Evolutionary conservation across 1,140 invertebrate species (phyloP), one percentile per base, ranked within the genome.

Genomic region (Hypsibius dujardini): DNA sequence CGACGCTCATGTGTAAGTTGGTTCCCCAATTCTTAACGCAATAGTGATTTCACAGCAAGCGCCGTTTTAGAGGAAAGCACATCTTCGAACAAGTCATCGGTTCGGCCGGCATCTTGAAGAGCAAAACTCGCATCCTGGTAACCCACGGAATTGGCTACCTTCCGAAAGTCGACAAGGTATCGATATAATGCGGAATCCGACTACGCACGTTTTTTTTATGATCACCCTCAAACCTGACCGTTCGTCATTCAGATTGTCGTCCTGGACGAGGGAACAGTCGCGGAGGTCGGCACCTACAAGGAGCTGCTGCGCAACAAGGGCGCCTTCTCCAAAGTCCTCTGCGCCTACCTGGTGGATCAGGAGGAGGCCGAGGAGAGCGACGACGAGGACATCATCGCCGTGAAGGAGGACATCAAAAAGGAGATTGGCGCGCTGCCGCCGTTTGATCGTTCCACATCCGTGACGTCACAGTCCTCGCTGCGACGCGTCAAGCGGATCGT

Each of bases 111-210:
- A 45, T 79, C 28, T 75, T 79, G 1, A 75, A 74, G 59, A 70
- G 74, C 12, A 79, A 79, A 71, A 79, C 77, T 2, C 75, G 77
- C 46, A 72, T 78, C 60, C 47, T 78, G 1, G 76, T 78, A 12
- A 95, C 91, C 0, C 90, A 95, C 77, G 88, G 89, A 73, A 88
- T 95, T 60, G 89, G 89, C 1, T 92, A 89, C 77, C 81, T 95
- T 73, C 87, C 89, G 0, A 85, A 92, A 77, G 87, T 89, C 0
- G 90, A 95, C 80, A 70, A 73, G 14, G 79, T 81, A 45, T 28
- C 28, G 28, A 28, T 28, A 28, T 28, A 28, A 28, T 28, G 28
- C 28, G 28, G 28, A 28, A 28, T 28, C 28, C 28, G 28, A 28
- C 28, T 28, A 28, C 28, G 28, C 28, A 28, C 28, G 28, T 28